Evolutionary conservation across 2,113 vertebrate species (phyloP), one percentile per base, ranked within the genome.

Genomic region (Chaenogobius annularis): DNA sequence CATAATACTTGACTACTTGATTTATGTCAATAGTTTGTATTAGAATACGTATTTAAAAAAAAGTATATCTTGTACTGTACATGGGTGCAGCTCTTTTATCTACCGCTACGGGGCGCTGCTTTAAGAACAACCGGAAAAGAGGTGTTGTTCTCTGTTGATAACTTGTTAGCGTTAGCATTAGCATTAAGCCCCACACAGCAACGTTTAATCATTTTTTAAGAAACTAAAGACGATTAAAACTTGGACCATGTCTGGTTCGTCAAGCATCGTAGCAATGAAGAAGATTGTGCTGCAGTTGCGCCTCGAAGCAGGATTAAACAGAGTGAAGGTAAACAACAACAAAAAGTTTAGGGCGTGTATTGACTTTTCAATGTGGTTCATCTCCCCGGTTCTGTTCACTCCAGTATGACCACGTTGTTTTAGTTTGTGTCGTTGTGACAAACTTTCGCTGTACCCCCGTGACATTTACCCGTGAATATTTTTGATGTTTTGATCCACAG

Each of bases 281-380:
- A 98, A 98, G 65, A 83, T 96, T 55, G 96, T 97, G 61, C 95
- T 96, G 44, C 97, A 97, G 88, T 80, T 97, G 63, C 94, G 96
- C 23, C 92, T 96, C 15, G 96, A 98, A 85, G 96, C 96, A 12
- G 94, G 94, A 22, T 92, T 98, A 15, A 94, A 94, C 83, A 92
- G 96, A 90, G 95, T 97, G 35, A 98, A 98, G 95, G 97, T 96
- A 85, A 31, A 31, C 1, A 35, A 1, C 6, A 23, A 10, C n/a
- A 19, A 12, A 7, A 26, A 0, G 37, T 52, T 37, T 3, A 67
- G 81, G 82, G 74, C 71, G 78, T 82, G 73, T 76, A 50, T 63
- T 22, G 10, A 22, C 54, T 55, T 50, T 20, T 26, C 22, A 15
- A 26, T 63, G 15, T 59, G 6, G 20, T 15, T 61, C 12, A 15